A percentile compares a stretch with the other conserved stretches of the same genome.
phyloP scores from a whole-genome alignment of 2,888 invertebrate genomes.

The Patella caerulea region DNA sequence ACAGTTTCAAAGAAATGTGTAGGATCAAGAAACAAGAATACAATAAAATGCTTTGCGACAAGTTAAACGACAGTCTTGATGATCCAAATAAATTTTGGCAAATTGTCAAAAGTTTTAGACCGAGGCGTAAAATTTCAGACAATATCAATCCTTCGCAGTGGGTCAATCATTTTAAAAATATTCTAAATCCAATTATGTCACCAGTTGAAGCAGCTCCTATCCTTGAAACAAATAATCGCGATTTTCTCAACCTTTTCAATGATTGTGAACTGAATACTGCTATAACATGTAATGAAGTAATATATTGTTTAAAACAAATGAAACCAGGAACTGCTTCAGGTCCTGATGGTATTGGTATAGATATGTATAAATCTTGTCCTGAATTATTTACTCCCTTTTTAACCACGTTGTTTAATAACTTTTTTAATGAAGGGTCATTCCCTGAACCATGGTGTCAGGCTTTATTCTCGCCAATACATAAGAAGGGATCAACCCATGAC shows the following conservation, averaged over 20 bases:
- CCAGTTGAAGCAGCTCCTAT: not conserved
- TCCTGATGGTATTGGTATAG: not conserved
- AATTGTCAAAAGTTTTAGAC: not conserved
- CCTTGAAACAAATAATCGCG: not conserved
- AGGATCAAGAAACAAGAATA: not conserved
- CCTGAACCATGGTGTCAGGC: not conserved
- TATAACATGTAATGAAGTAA: not conserved
- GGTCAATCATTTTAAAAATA: not conserved
- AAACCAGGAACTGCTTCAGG: not conserved
- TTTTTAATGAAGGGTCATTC: not conserved
- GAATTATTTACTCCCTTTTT: not conserved
- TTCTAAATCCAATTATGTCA: not conserved
- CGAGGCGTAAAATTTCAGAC: not conserved
- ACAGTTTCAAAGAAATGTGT: not conserved
- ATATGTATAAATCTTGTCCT: not conserved
- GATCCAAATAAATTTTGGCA: not conserved
- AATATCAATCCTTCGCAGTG: not conserved
- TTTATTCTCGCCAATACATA: not conserved
- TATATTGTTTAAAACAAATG: slow-evolving; percentile 4
- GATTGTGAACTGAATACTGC: not conserved
- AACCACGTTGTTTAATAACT: not conserved
- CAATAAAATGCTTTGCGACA: not conserved
- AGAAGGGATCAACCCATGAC: not conserved
- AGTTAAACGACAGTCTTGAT: not conserved
- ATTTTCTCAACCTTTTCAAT: not conserved